phyloP scores from a whole-genome alignment of 2,113 vertebrate species.

The Sakesphorus luctuosus region DNA sequence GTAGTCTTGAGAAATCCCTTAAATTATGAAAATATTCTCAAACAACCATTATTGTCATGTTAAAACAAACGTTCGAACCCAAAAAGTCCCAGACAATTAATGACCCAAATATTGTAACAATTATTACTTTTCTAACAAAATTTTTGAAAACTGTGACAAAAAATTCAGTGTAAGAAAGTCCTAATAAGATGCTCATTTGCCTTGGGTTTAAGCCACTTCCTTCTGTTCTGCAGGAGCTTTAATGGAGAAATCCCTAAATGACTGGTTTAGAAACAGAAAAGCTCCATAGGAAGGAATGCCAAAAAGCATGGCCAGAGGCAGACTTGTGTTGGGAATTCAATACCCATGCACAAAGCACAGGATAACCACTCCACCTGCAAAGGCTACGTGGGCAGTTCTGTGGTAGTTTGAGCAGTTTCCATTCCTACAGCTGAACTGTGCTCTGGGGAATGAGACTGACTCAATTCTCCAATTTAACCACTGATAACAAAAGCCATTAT shows the following conservation, averaged over 20 bases:
- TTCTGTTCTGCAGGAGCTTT: not conserved
- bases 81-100: not conserved
- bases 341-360: not conserved
- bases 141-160: not conserved
- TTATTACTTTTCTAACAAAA: not conserved
- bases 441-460: not conserved
- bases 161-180: not conserved
- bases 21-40: not conserved
- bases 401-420: not conserved
- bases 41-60: not conserved
- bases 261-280: not conserved
- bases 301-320: not conserved
- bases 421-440: not conserved
- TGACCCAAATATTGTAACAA: not conserved
- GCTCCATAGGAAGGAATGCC: not conserved
- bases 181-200: not conserved
- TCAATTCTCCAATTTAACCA: not conserved
- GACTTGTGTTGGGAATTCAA: not conserved
- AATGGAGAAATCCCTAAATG: not conserved
- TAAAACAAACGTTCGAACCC: not conserved
- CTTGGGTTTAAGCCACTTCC: not conserved
- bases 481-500: not conserved
- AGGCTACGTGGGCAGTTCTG: not conserved
- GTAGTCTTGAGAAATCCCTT: not conserved
- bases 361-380: not conserved